Base-by-base conservation (phyloP, 2,888 invertebrate species). In the Meghimatium bilineatum region DNA sequence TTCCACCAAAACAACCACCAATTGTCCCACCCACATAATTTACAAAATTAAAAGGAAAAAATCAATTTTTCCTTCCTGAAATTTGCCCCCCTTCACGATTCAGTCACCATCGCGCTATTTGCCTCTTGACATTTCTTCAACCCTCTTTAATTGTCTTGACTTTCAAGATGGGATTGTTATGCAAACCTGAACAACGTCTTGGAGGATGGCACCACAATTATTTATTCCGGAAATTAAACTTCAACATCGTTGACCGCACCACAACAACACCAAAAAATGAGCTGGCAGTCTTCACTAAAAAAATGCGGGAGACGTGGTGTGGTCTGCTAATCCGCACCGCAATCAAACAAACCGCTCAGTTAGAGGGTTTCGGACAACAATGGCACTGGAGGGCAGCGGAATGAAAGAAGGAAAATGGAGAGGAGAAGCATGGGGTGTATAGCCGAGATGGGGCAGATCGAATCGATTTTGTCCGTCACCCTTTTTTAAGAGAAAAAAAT, bases 161-260 rank as follows among this genome's bases (percentile, higher is more conserved):
- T 80, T 81, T 75, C 38, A 75, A 52, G 63, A 74, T 49, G 36
- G 32, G 71, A 81, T 81, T 81, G 71, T 75, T 74, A 74, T 81
- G 60, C 75, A 72, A 69, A 80, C n/a, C 80, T 49, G 6, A 52
- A 34, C 71, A 71, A 12, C 52, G 80, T 23, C 80, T 80, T 80
- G 26, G 34, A 66, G 71, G 14, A 36, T 36, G 36, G 34, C 71
- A 60, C 49, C 66, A 20, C 63, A 81, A 81, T 81, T 81, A 81
- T 81, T 81, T 81, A 32, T 71, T 74, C 81, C 72, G 72, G 81
- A 74, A 75, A 81, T 81, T 81, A 81, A 81, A 81, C 81, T 80
- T 80, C 80, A 80, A 80, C 80, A 72, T 69, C 56, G 71, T 80
- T 80, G 80, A 80, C 80, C 80, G 80, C 80, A 71, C 44, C 32